phyloP scores from a whole-genome alignment of 2,888 invertebrate genomes.

The Hyppa rectilinea region DNA sequence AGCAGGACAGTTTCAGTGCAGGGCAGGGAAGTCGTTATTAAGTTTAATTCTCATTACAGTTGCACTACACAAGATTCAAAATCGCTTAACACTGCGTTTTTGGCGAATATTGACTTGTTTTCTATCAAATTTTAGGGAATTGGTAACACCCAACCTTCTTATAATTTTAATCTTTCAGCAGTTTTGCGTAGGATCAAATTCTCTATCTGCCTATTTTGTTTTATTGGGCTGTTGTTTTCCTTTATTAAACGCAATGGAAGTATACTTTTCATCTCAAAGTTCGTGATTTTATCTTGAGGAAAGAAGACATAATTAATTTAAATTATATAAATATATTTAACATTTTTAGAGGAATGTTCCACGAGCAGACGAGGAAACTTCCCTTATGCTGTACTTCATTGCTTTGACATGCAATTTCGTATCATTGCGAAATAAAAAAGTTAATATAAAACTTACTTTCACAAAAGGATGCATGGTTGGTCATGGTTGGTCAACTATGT shows the following conservation, averaged over 20 bases:
- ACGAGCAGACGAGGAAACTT: neutral
- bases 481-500: too few species aligned
- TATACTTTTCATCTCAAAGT: neutral
- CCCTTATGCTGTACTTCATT: neutral
- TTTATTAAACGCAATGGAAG: neutral
- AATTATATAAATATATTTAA: constrained; percentile 4
- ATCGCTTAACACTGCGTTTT: neutral
- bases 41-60: neutral
- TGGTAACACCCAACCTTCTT: neutral
- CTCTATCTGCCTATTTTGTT: neutral
- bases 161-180: neutral
- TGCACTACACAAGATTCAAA: neutral
- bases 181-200: neutral
- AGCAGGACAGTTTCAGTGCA: neutral
- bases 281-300: neutral
- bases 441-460: neutral
- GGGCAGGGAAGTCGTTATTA: too few species aligned
- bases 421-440: neutral
- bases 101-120: neutral
- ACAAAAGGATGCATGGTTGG: neutral
- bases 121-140: neutral
- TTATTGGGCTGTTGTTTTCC: neutral
- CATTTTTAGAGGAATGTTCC: neutral
- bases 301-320: constrained; percentile 25
- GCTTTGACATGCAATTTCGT: neutral